Base-by-base conservation (phyloP, 2,888 invertebrate species). In the Ischnus inquisitorius region DNA sequence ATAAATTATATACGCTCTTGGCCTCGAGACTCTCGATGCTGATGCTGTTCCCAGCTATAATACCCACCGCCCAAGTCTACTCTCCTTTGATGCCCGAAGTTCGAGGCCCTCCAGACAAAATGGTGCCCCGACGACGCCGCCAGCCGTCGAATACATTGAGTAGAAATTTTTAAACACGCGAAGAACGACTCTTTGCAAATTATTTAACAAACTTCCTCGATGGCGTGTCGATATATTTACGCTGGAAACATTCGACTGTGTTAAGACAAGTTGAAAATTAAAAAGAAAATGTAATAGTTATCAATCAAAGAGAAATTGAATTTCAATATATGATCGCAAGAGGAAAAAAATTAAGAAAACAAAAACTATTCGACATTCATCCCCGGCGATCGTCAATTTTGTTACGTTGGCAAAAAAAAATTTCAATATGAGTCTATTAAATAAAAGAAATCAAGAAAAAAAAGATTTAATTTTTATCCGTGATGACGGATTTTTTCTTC, bases 1-100 rank as follows among this genome's bases (percentile, higher is more conserved):
- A 91, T 91, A 91, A 92, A 92, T 92, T 91, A 92, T 90, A 90
- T 88, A 91, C 88, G 87, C 83, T 79, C 68, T 82, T 71, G 75
- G 81, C 79, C 79, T 75, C 79, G 71, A 84, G 81, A 79, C 81
- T 46, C 68, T 68, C 60, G 64, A 72, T 64, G 64, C 39, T 57
- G 57, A 64, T 19, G 48, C 43, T 54, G 54, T 48, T 41, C 60
- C 51, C 46, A 39, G 10, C 57, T 22, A 16, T 71, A 48, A 16
- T 71, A 48, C 72, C 72, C 79, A 41, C 64, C 46, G 72, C 10
- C 78, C 71, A 39, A n/a, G 62, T 28, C 48, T 28, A 39, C 67
- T 77, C 78, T 62, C 69, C 80, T 60, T 41, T 71, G 84, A 79
- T 71, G 71, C 46, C 74, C 88, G 88, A 89, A 90, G 86, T 84